Evolutionary conservation across 2,113 vertebrate species (phyloP).

Genomic region (Gopherus flavomarginatus): DNA sequence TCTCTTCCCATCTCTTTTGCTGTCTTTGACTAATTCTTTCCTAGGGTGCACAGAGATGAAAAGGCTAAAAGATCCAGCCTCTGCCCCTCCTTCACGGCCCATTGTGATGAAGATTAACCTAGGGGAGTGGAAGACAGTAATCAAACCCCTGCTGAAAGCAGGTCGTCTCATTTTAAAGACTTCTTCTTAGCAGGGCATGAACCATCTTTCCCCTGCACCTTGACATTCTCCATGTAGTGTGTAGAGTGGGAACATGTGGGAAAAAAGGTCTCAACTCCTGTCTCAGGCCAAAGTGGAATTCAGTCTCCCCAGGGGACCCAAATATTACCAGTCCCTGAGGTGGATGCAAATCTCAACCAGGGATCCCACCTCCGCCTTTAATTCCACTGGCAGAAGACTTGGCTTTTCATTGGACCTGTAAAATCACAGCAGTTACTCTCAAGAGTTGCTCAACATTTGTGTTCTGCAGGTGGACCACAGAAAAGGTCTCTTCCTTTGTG

Average conservation of each 20-base stretch:
- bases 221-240: background rate
- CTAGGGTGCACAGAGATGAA: background rate
- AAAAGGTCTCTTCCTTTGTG: background rate
- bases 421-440: background rate
- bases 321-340: background rate
- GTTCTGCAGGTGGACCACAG: background rate
- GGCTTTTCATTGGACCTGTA: background rate
- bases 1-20: background rate
- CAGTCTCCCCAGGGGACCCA: background rate
- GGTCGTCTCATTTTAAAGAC: too few relatives aligned
- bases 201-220: background rate
- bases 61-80: too few relatives aligned
- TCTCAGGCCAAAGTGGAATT: background rate
- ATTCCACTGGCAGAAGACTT: background rate
- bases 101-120: too few relatives aligned
- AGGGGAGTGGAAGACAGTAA: too few relatives aligned
- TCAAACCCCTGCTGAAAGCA: too few relatives aligned
- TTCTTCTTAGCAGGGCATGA: too few relatives aligned
- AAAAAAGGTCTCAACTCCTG: background rate
- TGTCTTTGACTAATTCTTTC: background rate
- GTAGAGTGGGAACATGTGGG: background rate
- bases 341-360: background rate
- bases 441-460: background rate
- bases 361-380: accelerated
- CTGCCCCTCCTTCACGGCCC: too few relatives aligned